Conservation (phyloP, 2,797 vertebrate species). For the Paramormyrops hopkinsi region DNA sequence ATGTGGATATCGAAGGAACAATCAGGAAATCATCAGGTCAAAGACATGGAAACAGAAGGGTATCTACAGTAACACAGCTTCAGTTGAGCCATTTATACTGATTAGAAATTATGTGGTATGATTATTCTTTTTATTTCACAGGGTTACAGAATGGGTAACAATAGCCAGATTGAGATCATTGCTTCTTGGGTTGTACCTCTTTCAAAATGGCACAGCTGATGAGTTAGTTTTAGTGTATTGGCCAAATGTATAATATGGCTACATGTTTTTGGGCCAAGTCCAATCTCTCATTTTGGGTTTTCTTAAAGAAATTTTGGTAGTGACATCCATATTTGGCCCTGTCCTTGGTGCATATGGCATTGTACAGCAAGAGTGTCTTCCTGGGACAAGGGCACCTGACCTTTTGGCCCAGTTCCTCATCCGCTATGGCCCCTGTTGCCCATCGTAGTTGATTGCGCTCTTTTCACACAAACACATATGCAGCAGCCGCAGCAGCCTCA, state of each 20-base stretch:
- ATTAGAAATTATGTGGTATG: not conserved
- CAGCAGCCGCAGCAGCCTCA: constrained; percentile 46
- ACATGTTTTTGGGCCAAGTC: not conserved
- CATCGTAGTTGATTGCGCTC: not conserved
- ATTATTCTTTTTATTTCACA: not conserved
- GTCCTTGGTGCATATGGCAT: not conserved
- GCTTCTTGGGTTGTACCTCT: not conserved
- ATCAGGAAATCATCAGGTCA: not conserved
- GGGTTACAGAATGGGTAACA: not conserved
- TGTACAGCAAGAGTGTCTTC: not conserved
- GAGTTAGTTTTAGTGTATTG: not conserved
- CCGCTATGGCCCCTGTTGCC: not conserved
- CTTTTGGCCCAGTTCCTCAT: not conserved
- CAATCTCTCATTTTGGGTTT: not conserved
- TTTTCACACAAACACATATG: constrained; percentile 40
- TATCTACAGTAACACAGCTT: not conserved
- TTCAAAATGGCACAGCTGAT: not conserved
- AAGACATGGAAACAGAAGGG: not conserved
- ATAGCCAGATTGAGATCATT: not conserved
- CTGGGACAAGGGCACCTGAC: not conserved
- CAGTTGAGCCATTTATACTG: not conserved
- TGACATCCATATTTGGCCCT: not conserved
- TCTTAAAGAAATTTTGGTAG: not conserved
- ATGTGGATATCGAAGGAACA: not conserved
- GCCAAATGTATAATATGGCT: not conserved